phyloP scores from a whole-genome alignment of 2,888 invertebrate genomes.

The Smittia aterrima region DNA sequence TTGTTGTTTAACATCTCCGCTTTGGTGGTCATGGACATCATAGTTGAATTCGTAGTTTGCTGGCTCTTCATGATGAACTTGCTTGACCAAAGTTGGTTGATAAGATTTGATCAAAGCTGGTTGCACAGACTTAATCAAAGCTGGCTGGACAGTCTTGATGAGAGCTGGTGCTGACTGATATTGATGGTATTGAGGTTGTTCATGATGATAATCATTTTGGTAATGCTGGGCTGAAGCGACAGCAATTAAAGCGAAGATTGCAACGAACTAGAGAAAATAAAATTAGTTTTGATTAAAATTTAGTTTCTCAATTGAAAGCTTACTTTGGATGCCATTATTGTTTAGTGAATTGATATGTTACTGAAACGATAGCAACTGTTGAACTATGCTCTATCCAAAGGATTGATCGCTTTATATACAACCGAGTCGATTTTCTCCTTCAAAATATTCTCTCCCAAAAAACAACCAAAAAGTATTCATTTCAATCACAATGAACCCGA shows the following conservation, averaged over 20 bases:
- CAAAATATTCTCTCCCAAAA: slow-evolving; percentile 13
- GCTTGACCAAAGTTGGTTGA: slow-evolving; percentile 7
- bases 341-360: neutral
- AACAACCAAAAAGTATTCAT: neutral
- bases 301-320: neutral
- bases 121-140: neutral
- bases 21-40: slow-evolving; percentile 32
- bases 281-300: neutral
- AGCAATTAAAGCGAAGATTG: slow-evolving; percentile 33
- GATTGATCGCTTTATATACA: slow-evolving; percentile 32
- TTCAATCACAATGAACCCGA: neutral
- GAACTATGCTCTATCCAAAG: slow-evolving; percentile 14
- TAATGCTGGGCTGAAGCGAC: slow-evolving; percentile 34
- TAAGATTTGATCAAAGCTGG: neutral
- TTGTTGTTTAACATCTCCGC: slow-evolving; percentile 23
- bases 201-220: slow-evolving; percentile 21
- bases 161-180: slow-evolving; percentile 19
- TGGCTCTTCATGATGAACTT: slow-evolving; percentile 30
- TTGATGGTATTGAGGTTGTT: slow-evolving; percentile 6
- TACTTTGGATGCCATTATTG: slow-evolving; percentile 35
- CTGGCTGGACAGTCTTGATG: slow-evolving; percentile 11
- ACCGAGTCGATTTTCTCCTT: neutral
- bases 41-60: slow-evolving; percentile 40
- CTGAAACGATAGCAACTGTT: slow-evolving; percentile 11
- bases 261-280: slow-evolving; percentile 10